phyloP scores from a whole-genome alignment of 2,797 vertebrate species.

The Centropyge bicolor region DNA sequence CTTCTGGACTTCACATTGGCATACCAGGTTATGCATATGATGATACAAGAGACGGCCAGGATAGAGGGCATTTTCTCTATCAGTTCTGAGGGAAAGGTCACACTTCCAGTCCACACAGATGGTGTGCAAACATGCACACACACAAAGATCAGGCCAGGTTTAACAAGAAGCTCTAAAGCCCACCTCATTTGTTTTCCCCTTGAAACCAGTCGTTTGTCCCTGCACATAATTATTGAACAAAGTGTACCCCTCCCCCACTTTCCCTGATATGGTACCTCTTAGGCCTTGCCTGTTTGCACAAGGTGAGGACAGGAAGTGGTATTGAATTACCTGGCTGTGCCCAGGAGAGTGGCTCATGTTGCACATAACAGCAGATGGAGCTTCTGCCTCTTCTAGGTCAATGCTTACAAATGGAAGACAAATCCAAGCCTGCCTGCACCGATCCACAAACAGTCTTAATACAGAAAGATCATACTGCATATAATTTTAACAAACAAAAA shows the following conservation, averaged over 20 bases:
- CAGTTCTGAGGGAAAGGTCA: conserved; percentile 37
- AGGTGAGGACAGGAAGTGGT: conserved; percentile 72
- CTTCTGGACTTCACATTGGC: conserved; percentile 1
- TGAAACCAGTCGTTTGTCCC: conserved; percentile 55
- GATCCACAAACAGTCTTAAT: neutral
- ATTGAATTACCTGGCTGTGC: conserved; percentile 68
- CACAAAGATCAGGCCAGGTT: conserved; percentile 39
- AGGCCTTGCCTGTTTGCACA: conserved; percentile 43
- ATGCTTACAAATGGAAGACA: conserved; percentile 41
- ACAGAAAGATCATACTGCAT: neutral
- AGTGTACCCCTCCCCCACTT: conserved; percentile 36
- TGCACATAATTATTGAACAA: conserved; percentile 53
- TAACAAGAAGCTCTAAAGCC: conserved; percentile 49
- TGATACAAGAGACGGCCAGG: neutral
- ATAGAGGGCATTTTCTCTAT: conserved; percentile 26
- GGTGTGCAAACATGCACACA: conserved; percentile 35
- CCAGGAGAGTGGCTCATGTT: conserved; percentile 61
- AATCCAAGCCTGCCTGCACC: conserved; percentile 4
- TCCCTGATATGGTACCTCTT: conserved; percentile 44
- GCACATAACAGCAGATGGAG: conserved; percentile 62
- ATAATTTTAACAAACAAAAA: neutral
- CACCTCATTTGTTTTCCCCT: conserved; percentile 72
- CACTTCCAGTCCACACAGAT: conserved; percentile 36
- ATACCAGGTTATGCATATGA: neutral
- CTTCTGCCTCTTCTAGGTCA: conserved; percentile 60